phyloP scores from a whole-genome alignment of 30 jellyfish, hydroid and myxozoan species.

The Clytia hemisphaerica region DNA sequence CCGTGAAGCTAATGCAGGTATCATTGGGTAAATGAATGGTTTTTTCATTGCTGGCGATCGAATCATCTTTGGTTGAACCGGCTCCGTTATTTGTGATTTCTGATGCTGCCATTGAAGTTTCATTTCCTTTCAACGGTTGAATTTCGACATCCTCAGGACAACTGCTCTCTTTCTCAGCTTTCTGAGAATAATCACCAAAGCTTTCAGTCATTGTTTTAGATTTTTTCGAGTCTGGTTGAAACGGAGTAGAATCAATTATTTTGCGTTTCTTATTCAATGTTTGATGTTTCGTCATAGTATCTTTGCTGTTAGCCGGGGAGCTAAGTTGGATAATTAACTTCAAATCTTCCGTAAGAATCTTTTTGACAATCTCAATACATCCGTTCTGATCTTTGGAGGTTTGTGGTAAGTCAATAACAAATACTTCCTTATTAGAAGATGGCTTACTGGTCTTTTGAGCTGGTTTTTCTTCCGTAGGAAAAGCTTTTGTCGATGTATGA shows the following conservation, averaged over 20 bases:
- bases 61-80: background rate
- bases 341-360: too few species aligned
- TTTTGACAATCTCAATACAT: too few species aligned
- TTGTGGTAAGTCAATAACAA: too few species aligned
- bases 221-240: background rate
- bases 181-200: background rate
- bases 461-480: background rate
- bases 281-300: too few species aligned
- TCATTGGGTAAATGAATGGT: background rate
- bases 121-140: background rate
- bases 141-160: background rate
- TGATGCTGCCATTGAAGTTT: background rate
- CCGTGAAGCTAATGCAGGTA: conserved; percentile 9
- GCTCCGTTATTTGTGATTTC: background rate
- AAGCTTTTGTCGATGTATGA: background rate
- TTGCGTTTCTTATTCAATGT: too few species aligned
- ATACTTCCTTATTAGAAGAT: too few species aligned
- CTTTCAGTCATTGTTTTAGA: background rate
- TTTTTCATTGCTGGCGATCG: background rate
- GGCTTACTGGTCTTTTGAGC: too few species aligned
- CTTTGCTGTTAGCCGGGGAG: too few species aligned
- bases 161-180: background rate
- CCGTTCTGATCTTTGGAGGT: too few species aligned
- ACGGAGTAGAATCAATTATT: background rate
- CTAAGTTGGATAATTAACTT: too few species aligned